Evolutionary conservation across 2,888 invertebrate genomes (phyloP).

Genomic region (Yponomeuta sedellus): DNA sequence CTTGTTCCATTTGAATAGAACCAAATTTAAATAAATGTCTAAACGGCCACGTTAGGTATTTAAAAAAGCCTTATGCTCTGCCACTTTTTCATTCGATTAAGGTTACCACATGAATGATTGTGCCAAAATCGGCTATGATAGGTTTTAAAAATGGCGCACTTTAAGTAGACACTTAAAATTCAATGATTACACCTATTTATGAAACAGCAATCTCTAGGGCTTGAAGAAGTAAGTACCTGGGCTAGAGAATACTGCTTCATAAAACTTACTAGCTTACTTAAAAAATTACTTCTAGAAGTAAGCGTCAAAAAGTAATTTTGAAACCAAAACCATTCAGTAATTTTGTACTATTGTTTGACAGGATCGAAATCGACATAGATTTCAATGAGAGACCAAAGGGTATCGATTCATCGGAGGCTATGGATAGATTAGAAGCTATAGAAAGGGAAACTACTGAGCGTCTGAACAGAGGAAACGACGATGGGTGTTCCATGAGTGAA

Average conservation of each 20-base stretch:
- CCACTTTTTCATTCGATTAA: constrained; percentile 8
- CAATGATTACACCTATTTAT: no score
- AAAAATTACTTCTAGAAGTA: no score
- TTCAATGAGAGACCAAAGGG: constrained; percentile 44
- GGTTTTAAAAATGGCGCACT: background rate
- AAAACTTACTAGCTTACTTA: background rate
- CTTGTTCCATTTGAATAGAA: background rate
- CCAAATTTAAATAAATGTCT: background rate
- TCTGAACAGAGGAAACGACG: constrained; percentile 31
- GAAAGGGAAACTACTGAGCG: constrained; percentile 58
- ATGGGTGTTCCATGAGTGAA: background rate
- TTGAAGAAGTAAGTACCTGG: no score
- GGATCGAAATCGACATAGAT: constrained; percentile 61
- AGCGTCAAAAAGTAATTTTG: no score
- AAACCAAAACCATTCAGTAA: no score
- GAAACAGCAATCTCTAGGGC: no score
- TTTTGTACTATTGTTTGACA: constrained; percentile 25
- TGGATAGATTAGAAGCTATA: constrained; percentile 62
- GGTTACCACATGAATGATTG: constrained; percentile 5
- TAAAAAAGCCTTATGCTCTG: no score
- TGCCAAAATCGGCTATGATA: background rate
- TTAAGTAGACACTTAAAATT: no score
- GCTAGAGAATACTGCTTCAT: background rate
- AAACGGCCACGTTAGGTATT: background rate
- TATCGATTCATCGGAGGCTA: constrained; percentile 45